Base-by-base conservation (phyloP, 2,113 vertebrate species). In the human (Homo sapiens) region DNA sequence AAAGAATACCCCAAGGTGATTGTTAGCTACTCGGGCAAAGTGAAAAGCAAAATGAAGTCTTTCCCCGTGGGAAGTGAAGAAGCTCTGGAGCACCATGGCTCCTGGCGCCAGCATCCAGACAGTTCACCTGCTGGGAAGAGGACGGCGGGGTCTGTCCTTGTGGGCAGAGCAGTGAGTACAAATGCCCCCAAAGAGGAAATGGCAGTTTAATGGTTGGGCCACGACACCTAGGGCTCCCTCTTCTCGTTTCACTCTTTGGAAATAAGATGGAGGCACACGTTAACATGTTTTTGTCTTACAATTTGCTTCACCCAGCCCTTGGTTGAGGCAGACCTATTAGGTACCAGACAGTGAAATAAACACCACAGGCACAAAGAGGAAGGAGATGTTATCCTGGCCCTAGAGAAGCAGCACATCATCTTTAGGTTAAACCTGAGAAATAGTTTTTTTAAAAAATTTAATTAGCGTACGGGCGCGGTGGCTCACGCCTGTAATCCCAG, bases 31-130 rank as follows among this genome's bases (percentile, higher is more conserved):
- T 89, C 80, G 43, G 93, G 87, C 55, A 45, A 55, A 20, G 89
- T 90, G 76, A 97, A 96, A 97, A 78, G 66, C 61, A 84, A 97
- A 93, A 61, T 11, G 66, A 88, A 82, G 68, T 25, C 64, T 89
- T 89, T 89, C 64, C 45, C 40, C 16, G 11, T 2, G 73, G 83
- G 43, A 95, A 27, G 38, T 61, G 43, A 94, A 48, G 52, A 64
- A 78, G 85, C 86, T 61, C 8, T n/a, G 0, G 2, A n/a, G n/a
- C 83, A 70, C 48, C 52, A 5, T 0, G 8, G 89, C 27, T 82
- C 66, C 55, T 30, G 17, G 23, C 3, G 43, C 0, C 10, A 81
- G 50, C 13, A 3, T 45, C 22, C 38, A 45, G n/a, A 38, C 90
- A 75, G 48, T n/a, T 59, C 23, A 25, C 17, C 20, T 25, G 23